A percentile compares a stretch with the other conserved stretches of the same genome.
These are phyloP conservation scores for Candoia aspera DNA, from an alignment of 2,113 vertebrate genomes.

Conservation along the genomic window DNA sequence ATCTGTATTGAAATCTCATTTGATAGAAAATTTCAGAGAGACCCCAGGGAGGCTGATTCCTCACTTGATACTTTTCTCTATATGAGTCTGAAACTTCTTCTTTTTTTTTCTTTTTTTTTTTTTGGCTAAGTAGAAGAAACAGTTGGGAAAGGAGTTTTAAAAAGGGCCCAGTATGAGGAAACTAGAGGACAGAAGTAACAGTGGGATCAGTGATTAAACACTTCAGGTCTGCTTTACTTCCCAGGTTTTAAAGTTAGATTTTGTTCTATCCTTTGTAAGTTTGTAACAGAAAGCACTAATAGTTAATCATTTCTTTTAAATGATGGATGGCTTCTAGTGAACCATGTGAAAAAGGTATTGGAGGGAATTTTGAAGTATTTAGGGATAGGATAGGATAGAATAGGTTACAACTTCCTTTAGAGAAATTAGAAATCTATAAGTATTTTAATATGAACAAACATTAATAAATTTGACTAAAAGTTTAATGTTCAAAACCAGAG, in stretches of 20 bases:
- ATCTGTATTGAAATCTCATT: not conserved
- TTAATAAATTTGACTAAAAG: not conserved
- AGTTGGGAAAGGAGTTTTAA: not conserved
- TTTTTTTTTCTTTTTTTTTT: no score
- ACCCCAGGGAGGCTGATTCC: not conserved
- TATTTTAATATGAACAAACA: not conserved
- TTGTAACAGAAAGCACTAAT: not conserved
- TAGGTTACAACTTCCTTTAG: not conserved
- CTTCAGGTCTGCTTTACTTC: not conserved
- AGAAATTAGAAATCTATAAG: not conserved
- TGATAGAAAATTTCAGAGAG: not conserved
- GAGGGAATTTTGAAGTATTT: not conserved
- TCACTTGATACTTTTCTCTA: not conserved
- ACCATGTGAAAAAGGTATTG: not conserved
- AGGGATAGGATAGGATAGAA: not conserved
- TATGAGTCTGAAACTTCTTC: not conserved
- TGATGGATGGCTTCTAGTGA: not conserved
- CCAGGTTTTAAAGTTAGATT: not conserved
- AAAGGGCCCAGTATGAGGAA: not conserved
- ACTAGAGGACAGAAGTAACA: not conserved
- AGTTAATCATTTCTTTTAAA: not conserved
- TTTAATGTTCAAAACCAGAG: not conserved
- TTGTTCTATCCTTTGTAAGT: not conserved
- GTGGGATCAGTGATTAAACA: not conserved
- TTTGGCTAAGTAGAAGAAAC: not conserved